Conservation (phyloP, 1,140 invertebrate species). For the Bombus soroeensis region DNA sequence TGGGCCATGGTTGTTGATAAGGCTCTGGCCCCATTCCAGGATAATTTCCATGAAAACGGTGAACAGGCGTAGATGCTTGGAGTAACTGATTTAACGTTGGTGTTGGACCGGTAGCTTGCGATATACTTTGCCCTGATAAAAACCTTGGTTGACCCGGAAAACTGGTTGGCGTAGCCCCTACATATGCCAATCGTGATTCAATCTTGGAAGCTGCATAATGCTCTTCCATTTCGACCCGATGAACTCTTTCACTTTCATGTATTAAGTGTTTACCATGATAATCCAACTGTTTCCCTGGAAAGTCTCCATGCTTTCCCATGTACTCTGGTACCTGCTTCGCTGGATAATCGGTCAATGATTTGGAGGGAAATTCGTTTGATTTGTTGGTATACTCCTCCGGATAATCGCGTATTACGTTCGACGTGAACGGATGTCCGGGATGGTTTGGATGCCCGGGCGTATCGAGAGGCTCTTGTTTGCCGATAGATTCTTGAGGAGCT, state of each 20-base stretch:
- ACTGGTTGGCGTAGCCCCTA: slow-evolving; percentile 44
- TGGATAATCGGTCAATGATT: slow-evolving; percentile 71
- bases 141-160: slow-evolving; percentile 82
- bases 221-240: slow-evolving; percentile 76
- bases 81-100: slow-evolving; percentile 95
- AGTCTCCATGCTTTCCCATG: slow-evolving; percentile 65
- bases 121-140: slow-evolving; percentile 86
- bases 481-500: slow-evolving; percentile 74
- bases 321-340: slow-evolving; percentile 69
- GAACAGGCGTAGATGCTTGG: slow-evolving; percentile 88
- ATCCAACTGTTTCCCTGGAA: slow-evolving; percentile 67
- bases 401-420: slow-evolving; percentile 72
- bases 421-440: slow-evolving; percentile 71
- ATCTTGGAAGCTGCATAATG: slow-evolving; percentile 78
- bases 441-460: slow-evolving; percentile 72
- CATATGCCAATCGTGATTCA: slow-evolving; percentile 68
- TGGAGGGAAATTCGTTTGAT: slow-evolving; percentile 69
- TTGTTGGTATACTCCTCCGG: slow-evolving; percentile 73
- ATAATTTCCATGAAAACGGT: slow-evolving; percentile 83
- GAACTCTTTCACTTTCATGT: slow-evolving; percentile 70
- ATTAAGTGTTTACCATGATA: slow-evolving; percentile 74
- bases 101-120: slow-evolving; percentile 92
- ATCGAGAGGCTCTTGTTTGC: slow-evolving; percentile 77
- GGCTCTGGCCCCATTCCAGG: slow-evolving; percentile 79
- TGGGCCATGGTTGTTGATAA: slow-evolving; percentile 81